Evolutionary conservation across 1,140 invertebrate species (phyloP), one percentile per base, ranked within the genome.

Genomic region (Philopotamus ludificatus): DNA sequence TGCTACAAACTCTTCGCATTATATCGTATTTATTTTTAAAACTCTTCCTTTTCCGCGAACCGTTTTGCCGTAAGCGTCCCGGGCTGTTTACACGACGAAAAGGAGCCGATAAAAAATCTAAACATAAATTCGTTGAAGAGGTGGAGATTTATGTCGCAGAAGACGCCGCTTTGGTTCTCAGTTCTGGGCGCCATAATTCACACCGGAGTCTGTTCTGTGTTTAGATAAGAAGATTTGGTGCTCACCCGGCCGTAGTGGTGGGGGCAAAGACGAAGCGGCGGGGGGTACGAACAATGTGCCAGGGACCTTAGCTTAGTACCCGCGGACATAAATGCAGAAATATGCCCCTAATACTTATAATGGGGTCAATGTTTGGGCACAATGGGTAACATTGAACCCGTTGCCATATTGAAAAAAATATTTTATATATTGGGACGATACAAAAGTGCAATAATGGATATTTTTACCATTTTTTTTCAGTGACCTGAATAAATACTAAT

Each of bases 51-150:
- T n/a, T n/a, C n/a, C n/a, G n/a, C n/a, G n/a, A n/a, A n/a, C n/a
- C n/a, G n/a, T n/a, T n/a, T n/a, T n/a, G n/a, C n/a, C n/a, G n/a
- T n/a, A n/a, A n/a, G n/a, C n/a, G 50, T 22, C 50, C 28, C 28
- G 28, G 50, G n/a, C n/a, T 53, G 50, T 53, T 53, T 53, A 26
- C 50, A 22, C 21, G 54, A n/a, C 21, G 54, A 57, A 57, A 57
- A 57, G n/a, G n/a, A n/a, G n/a, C 47, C 47, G 44, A 60, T 47
- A 60, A 16, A 60, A 60, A 60, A 60, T 60, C 57, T 60, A 60
- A 47, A 60, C 57, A 60, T 60, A 60, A 60, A 60, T 60, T 60
- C n/a, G 57, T 2, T 25, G 57, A 20, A 47, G 44, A 47, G 10
- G 10, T 7, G 10, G 15, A 60, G 42, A 60, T 60, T 60, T 60